phyloP scores from a whole-genome alignment of 2,797 vertebrate species.

The Dermochelys coriacea region DNA sequence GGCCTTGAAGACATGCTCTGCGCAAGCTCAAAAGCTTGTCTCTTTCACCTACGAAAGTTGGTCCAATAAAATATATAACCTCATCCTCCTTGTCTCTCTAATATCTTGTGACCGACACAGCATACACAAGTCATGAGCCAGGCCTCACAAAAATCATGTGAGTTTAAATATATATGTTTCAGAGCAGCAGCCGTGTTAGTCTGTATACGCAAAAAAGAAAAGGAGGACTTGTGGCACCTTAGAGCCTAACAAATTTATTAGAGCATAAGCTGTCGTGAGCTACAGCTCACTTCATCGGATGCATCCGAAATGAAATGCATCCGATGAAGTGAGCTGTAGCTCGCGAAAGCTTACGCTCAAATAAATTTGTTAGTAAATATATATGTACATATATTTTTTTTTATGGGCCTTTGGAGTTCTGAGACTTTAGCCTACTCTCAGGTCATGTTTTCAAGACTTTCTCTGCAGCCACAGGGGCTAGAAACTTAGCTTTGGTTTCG shows the following conservation, averaged over 20 bases:
- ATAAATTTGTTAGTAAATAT: too few relatives aligned
- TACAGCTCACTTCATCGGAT: too few relatives aligned
- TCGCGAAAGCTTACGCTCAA: too few relatives aligned
- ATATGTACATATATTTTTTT: background rate
- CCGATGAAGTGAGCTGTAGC: too few relatives aligned
- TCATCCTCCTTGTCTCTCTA: background rate
- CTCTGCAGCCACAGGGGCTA: background rate
- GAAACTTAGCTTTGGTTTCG: background rate
- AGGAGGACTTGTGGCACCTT: too few relatives aligned
- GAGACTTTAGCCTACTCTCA: background rate
- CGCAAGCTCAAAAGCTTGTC: background rate
- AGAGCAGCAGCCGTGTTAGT: too few relatives aligned
- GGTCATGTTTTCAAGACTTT: accelerated
- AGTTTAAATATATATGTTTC: background rate
- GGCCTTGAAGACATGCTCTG: background rate
- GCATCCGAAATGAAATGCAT: too few relatives aligned
- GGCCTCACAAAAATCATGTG: background rate
- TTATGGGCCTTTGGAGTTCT: background rate
- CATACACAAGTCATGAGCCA: background rate
- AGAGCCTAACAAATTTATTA: too few relatives aligned
- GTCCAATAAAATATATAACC: background rate
- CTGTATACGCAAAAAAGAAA: too few relatives aligned
- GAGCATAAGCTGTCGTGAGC: too few relatives aligned
- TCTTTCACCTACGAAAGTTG: background rate
- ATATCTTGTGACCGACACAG: background rate